Base-by-base conservation (phyloP, 2,113 vertebrate species). In the Mola mola region DNA sequence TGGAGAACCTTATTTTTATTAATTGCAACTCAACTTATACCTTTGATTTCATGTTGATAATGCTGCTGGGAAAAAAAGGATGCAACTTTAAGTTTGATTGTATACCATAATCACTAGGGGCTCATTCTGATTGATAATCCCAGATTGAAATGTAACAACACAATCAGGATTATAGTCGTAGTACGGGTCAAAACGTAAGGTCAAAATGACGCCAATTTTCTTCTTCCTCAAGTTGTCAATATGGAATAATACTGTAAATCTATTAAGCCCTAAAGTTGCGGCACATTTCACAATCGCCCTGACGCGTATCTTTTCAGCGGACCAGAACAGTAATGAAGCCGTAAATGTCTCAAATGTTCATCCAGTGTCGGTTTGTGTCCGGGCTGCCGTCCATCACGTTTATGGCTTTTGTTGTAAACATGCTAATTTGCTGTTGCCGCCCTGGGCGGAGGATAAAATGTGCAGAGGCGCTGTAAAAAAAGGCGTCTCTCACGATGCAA, bases 401-500 rank as follows among this genome's bases (percentile, higher is more conserved):
- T 50, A 78, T 29, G 40, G 51, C 31, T 52, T 33, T 56, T 55
- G 79, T 72, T 13, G 37, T 79, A 67, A 75, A 75, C 48, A 62
- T 72, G 53, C 49, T 75, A 64, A 81, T 68, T 55, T 29, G 48
- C 74, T 60, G 67, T 72, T 70, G 68, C 67, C 46, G 55, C 69
- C 61, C 41, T 1, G 31, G 12, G 64, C 1, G 1, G 69, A 71
- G 59, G 11, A 59, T 72, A 41, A 61, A 55, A 28, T 15, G 20
- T 10, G 24, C 38, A 16, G 41, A 10, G 25, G 41, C 13, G 8
- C 9, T 44, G 24, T 44, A 56, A 69, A 37, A 34, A 41, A 15
- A 22, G 11, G 59, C 41, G 41, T 59, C 55, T 52, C 26, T n/a
- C 10, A 34, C 44, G 19, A 24, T 19, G 25, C 9, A 46, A 40